Evolutionary conservation across 1,140 invertebrate species (phyloP), one percentile per base, ranked within the genome.

Genomic region (Tetraneura akinire): DNA sequence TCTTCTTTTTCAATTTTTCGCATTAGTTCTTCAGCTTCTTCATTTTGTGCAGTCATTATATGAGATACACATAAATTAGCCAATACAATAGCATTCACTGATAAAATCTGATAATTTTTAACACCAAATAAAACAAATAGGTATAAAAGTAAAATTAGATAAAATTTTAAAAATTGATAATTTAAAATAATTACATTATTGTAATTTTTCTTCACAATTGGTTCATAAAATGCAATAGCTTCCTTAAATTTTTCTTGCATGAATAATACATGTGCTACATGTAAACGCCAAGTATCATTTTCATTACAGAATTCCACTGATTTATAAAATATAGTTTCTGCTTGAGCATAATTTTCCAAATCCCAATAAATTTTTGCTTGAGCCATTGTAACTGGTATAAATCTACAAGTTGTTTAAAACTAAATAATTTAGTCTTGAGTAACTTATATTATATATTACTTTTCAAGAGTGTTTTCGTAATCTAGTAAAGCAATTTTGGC

Each of bases 221-320:
- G 96, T 85, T 99, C 97, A 86, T 99, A 99, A 87, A 99, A 99
- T 57, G 94, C 95, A 3, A 96, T 94, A 0, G 97, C 95, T 87
- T 99, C 97, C 85, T 98, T 98, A 85, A 97, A 99, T 86, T 99
- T 99, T 85, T 97, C 97, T 86, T 97, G 97, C 98, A 99, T 99
- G 85, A 99, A 99, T 8, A 99, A 87, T 3, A 98, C 97, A 85
- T 99, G 98, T 0, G 97, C 98, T 0, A 99, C 96, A 85, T 99
- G 99, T 9, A 99, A 87, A 82, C 96, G 93, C 97, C 97, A 99
- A 1, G 93, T 91, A 84, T 98, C 96, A 84, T 98, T 94, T 84
- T 98, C 96, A 83, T 96, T 97, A 84, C 97, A 99, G 86, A 99
- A 99, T 85, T 99, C 98, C 0, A 96, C 95, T 66, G 96, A 98